A percentile compares a stretch with the other conserved stretches of the same genome.
These are phyloP conservation scores for Ceratosolen fusciceps DNA, from an alignment of 1,140 invertebrate genomes.

Conservation along the genomic window DNA sequence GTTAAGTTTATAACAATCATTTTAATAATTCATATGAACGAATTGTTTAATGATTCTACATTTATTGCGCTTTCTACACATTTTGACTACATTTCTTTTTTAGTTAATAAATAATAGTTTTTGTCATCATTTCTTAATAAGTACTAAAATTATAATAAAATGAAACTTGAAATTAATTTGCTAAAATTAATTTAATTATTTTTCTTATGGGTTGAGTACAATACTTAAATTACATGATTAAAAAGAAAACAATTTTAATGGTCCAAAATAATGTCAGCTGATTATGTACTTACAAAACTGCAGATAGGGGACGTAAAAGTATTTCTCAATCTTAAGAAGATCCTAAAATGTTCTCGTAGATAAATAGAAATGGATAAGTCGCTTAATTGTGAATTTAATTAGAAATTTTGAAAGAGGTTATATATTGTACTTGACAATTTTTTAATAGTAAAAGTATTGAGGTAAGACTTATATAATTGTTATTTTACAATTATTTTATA, in stretches of 20 bases:
- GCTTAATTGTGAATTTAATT: slow-evolving; percentile 26
- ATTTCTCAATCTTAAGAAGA: background rate
- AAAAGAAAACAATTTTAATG: background rate
- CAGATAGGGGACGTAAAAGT: background rate
- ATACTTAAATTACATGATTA: too few relatives aligned
- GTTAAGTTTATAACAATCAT: too few relatives aligned
- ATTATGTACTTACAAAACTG: background rate
- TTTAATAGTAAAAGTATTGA: slow-evolving; percentile 18
- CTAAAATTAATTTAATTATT: background rate
- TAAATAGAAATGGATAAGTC: slow-evolving; percentile 22
- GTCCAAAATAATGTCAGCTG: slow-evolving; percentile 27
- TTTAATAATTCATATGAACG: too few relatives aligned
- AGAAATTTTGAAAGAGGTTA: slow-evolving; percentile 18
- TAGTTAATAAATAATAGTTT: background rate
- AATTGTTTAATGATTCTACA: too few relatives aligned
- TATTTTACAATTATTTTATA: slow-evolving; percentile 6
- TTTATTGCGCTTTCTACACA: too few relatives aligned
- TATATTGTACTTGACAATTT: slow-evolving; percentile 8
- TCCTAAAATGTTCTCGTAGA: slow-evolving; percentile 12
- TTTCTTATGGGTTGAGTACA: background rate
- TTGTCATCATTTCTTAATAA: background rate
- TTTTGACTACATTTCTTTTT: background rate
- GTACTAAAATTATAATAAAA: background rate
- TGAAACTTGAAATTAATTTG: background rate
- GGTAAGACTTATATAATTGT: slow-evolving; percentile 41